Percentiles rank a stretch among this genome's conserved stretches.
phyloP scores from a whole-genome alignment of 2,113 vertebrate genomes.

The Emberiza fucata region DNA sequence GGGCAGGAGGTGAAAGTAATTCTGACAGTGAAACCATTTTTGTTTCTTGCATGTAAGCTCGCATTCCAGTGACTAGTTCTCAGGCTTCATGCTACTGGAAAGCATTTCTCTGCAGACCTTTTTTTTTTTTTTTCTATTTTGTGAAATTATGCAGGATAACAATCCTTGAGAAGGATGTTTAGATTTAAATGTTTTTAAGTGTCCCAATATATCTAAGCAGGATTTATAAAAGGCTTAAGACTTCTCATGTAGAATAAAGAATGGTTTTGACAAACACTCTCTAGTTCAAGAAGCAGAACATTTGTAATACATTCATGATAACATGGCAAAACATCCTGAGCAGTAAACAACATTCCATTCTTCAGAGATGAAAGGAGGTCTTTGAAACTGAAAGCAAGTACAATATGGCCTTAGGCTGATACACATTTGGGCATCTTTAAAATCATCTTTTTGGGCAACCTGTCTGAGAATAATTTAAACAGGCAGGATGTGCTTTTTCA shows the following conservation, averaged over 20 bases:
- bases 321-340: constrained; percentile 59
- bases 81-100: neutral
- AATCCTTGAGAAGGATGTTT: constrained; percentile 21
- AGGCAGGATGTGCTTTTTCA: constrained; percentile 36
- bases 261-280: constrained; percentile 10
- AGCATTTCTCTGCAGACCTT: neutral
- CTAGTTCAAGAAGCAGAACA: constrained; percentile 54
- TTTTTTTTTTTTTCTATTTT: neutral
- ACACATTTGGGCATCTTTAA: constrained; percentile 53
- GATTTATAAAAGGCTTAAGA: constrained; percentile 42
- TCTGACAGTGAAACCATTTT: neutral
- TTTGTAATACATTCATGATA: constrained; percentile 52
- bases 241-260: constrained; percentile 28
- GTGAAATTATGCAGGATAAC: neutral
- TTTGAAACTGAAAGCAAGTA: constrained; percentile 63
- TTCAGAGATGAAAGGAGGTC: constrained; percentile 64
- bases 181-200: neutral
- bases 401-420: constrained; percentile 42
- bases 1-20: neutral
- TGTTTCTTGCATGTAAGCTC: neutral
- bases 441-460: constrained; percentile 61
- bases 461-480: constrained; percentile 59
- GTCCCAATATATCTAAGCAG: neutral
- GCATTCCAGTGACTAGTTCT: neutral
- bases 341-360: constrained; percentile 68